Percentiles rank a stretch among this genome's conserved stretches.
Evolutionary conservation across 2,888 invertebrate genomes (phyloP).

Genomic region (Cephus nigrinus): DNA sequence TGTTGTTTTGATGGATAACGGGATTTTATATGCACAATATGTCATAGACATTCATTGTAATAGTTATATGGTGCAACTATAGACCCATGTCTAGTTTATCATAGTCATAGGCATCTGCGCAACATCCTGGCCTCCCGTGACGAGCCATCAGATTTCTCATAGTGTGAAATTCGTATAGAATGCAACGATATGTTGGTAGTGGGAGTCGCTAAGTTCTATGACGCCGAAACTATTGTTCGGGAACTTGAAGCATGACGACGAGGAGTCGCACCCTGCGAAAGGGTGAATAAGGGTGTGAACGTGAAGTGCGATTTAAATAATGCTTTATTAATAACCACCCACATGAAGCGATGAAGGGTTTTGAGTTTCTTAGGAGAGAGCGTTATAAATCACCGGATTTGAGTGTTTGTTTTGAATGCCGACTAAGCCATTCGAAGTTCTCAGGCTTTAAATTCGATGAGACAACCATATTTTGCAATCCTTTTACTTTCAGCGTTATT

Average conservation of each 20-base stretch:
- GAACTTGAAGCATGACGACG: constrained; percentile 17
- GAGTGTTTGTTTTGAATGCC: constrained; percentile 3
- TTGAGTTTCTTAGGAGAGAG: constrained; percentile 10
- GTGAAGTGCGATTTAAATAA: constrained; percentile 24
- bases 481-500: too few relatives aligned
- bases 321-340: constrained; percentile 24
- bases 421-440: constrained; percentile 17
- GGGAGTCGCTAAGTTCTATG: constrained; percentile 11
- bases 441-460: constrained; percentile 34
- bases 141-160: constrained; percentile 2
- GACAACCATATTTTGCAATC: too few relatives aligned
- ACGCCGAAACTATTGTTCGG: constrained; percentile 16
- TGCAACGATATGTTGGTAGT: constrained; percentile 7
- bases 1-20: too few relatives aligned
- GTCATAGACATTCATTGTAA: too few relatives aligned
- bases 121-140: constrained; percentile 6
- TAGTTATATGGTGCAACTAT: too few relatives aligned
- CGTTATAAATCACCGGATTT: constrained; percentile 22
- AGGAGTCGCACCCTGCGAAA: constrained; percentile 10
- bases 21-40: too few relatives aligned
- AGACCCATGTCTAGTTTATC: constrained; percentile 12
- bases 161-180: constrained; percentile 16
- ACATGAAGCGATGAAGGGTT: constrained; percentile 15
- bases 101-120: constrained; percentile 20
- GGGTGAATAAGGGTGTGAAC: constrained; percentile 11